Conservation (phyloP, 2,888 invertebrate species). For the Odontocerum albicorne region DNA sequence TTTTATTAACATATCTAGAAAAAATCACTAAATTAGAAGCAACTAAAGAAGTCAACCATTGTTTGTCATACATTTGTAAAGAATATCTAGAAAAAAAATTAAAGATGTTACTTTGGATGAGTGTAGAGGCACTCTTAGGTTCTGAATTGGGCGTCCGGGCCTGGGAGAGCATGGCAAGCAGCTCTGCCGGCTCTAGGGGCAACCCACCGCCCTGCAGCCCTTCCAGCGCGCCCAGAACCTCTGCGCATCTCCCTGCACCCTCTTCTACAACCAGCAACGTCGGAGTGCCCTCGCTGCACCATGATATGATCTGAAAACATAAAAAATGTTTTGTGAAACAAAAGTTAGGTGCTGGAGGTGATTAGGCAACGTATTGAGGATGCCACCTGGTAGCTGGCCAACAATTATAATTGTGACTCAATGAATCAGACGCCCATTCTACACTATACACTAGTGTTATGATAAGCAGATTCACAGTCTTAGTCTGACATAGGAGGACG, state of each 20-base stretch:
- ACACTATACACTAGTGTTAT: no score
- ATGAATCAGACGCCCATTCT: no score
- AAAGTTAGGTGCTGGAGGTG: no score
- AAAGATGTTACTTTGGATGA: slow-evolving; percentile 37
- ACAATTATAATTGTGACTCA: no score
- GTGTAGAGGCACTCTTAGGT: slow-evolving; percentile 36
- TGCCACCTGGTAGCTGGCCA: no score
- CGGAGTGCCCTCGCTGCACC: slow-evolving; percentile 28
- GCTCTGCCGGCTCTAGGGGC: slow-evolving; percentile 31
- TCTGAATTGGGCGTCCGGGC: slow-evolving; percentile 18
- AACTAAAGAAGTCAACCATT: no score
- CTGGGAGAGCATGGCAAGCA: slow-evolving; percentile 28
- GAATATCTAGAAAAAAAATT: not conserved
- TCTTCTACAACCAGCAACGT: slow-evolving; percentile 33
- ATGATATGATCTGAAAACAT: slow-evolving; percentile 30
- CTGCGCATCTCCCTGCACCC: slow-evolving; percentile 17
- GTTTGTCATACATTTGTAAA: not conserved
- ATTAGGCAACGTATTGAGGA: no score
- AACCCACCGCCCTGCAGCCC: slow-evolving; percentile 42
- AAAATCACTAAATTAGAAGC: no score
- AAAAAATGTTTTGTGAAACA: no score
- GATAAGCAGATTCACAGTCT: no score
- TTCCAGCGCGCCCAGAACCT: slow-evolving; percentile 43
- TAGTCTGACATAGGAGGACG: no score
- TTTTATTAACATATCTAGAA: no score